phyloP scores from a whole-genome alignment of 2,797 vertebrate species.

The Diglossa cyanea region DNA sequence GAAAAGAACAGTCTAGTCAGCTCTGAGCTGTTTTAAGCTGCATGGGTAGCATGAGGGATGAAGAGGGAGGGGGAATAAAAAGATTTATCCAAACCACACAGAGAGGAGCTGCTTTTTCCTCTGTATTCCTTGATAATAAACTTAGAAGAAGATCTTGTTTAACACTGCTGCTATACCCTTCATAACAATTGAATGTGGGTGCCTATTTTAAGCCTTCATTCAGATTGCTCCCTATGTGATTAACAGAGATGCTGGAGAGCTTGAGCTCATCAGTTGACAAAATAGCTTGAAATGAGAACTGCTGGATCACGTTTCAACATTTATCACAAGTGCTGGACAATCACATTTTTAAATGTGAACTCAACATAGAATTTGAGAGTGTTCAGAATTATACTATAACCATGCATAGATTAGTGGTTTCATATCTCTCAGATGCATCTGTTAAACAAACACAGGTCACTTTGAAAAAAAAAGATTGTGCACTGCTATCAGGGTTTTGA shows the following conservation, averaged over 20 bases:
- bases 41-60: neutral
- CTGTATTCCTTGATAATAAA: neutral
- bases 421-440: neutral
- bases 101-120: neutral
- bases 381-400: neutral
- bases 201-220: neutral
- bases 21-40: constrained; percentile 19
- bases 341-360: neutral
- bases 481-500: neutral
- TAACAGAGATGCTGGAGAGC: neutral
- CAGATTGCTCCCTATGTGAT: neutral
- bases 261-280: fast-evolving
- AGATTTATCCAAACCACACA: neutral
- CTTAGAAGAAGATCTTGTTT: neutral
- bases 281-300: neutral
- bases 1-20: neutral
- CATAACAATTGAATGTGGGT: neutral
- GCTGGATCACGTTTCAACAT: neutral
- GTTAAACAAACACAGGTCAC: neutral
- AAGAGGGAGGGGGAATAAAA: neutral
- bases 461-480: neutral
- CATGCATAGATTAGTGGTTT: neutral
- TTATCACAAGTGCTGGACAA: neutral
- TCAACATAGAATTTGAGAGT: neutral
- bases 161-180: neutral